Conservation (phyloP, 2,797 vertebrate genomes). For the Rhinophrynus dorsalis region DNA sequence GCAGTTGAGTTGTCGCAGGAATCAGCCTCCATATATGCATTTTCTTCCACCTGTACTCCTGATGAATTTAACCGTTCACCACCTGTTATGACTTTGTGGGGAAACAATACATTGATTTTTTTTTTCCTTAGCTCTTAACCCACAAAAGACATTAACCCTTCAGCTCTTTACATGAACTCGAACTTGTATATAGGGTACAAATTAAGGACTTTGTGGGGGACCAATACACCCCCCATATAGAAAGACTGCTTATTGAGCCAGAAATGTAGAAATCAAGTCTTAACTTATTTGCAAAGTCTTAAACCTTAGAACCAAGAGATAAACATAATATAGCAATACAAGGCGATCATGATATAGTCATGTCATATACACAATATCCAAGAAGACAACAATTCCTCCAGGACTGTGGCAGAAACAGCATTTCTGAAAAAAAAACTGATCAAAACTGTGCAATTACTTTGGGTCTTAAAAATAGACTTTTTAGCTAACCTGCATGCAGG, state of each 20-base stretch:
- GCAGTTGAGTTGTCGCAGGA: too few relatives aligned
- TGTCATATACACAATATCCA: too few relatives aligned
- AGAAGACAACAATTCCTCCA: constrained; percentile 32
- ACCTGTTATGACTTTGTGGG: neutral
- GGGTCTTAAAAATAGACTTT: constrained; percentile 52
- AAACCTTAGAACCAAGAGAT: constrained; percentile 17
- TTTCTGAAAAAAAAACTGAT: constrained; percentile 48
- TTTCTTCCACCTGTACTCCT: neutral
- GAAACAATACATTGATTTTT: neutral
- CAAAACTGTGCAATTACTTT: constrained; percentile 56
- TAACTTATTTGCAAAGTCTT: constrained; percentile 30
- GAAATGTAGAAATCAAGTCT: constrained; percentile 19
- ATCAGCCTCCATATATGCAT: constrained; percentile 29
- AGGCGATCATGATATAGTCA: too few relatives aligned
- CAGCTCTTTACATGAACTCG: neutral
- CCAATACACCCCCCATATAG: neutral
- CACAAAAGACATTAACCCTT: neutral
- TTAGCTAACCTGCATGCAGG: constrained; percentile 82
- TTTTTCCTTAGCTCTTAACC: neutral
- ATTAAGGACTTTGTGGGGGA: neutral
- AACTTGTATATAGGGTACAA: constrained; percentile 26
- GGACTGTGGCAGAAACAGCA: constrained; percentile 39
- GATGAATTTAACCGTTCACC: constrained; percentile 6
- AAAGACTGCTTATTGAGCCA: constrained; percentile 44
- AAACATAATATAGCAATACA: constrained; percentile 58